Percentiles rank a stretch among this genome's conserved stretches.
Evolutionary conservation across 2,797 vertebrate species (phyloP).

Genomic region (Ficedula albicollis): DNA sequence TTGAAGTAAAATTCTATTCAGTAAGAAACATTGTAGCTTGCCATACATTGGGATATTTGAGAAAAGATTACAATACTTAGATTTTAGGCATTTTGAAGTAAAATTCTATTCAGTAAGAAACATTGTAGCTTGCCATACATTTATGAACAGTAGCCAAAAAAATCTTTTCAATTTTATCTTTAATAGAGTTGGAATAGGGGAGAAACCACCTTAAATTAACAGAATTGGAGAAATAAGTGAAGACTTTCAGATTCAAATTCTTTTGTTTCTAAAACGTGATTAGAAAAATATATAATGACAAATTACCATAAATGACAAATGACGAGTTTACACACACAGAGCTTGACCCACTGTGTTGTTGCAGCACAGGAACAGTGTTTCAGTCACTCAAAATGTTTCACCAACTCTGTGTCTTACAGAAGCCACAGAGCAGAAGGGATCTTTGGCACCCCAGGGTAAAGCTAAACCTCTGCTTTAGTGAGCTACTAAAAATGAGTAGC

Average conservation of each 20-base stretch:
- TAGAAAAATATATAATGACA: neutral
- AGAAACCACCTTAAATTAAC: neutral
- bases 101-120: neutral
- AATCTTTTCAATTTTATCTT: neutral
- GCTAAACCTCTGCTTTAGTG: neutral
- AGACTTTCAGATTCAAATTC: neutral
- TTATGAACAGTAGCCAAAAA: neutral
- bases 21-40: neutral
- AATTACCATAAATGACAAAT: neutral
- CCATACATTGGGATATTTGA: neutral
- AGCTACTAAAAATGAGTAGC: neutral
- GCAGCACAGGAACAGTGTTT: neutral
- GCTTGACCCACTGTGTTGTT: neutral
- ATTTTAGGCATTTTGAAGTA: neutral
- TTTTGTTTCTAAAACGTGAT: neutral
- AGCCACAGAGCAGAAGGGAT: neutral
- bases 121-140: neutral
- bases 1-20: neutral
- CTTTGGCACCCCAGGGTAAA: neutral
- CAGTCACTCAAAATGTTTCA: neutral
- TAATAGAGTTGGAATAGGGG: neutral
- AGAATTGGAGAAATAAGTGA: neutral
- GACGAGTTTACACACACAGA: neutral
- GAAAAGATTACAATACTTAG: neutral
- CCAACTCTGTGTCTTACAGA: neutral